phyloP scores from a whole-genome alignment of 2,888 invertebrate species.

The Ochropleura plecta region DNA sequence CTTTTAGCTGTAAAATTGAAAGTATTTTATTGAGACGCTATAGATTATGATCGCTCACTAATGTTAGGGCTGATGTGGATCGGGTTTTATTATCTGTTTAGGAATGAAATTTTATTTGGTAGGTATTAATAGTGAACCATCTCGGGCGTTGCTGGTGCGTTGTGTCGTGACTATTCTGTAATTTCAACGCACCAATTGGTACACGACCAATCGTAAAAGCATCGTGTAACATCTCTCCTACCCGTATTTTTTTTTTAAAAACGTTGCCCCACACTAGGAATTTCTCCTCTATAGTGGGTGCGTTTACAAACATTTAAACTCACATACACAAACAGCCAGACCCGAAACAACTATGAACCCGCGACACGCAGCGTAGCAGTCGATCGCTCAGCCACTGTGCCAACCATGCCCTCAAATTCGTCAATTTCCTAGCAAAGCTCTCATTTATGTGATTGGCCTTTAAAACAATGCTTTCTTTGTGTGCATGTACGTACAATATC shows the following conservation, averaged over 20 bases:
- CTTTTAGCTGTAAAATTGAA: conserved; percentile 94
- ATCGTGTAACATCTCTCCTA: background rate
- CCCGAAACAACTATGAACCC: too few relatives aligned
- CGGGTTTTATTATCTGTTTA: conserved; percentile 19
- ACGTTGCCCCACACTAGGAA: too few relatives aligned
- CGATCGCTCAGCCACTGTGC: too few relatives aligned
- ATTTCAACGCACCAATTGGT: background rate
- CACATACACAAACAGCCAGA: too few relatives aligned
- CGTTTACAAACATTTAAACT: too few relatives aligned
- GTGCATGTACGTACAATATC: conserved; percentile 13
- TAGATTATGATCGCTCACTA: conserved; percentile 2
- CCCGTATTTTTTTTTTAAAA: too few relatives aligned
- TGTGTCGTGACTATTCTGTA: background rate
- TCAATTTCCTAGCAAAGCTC: background rate
- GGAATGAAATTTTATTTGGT: background rate
- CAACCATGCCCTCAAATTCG: too few relatives aligned
- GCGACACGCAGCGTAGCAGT: too few relatives aligned
- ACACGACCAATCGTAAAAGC: background rate
- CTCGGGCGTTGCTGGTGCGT: background rate
- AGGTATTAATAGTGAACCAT: background rate
- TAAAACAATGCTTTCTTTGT: conserved; percentile 1
- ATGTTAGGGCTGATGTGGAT: conserved; percentile 22
- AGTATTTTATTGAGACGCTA: conserved; percentile 38
- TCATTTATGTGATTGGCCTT: background rate
- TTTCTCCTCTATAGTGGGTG: too few relatives aligned